phyloP scores from a whole-genome alignment of 1,140 invertebrate species.

The Leptinotarsa defecta region DNA sequence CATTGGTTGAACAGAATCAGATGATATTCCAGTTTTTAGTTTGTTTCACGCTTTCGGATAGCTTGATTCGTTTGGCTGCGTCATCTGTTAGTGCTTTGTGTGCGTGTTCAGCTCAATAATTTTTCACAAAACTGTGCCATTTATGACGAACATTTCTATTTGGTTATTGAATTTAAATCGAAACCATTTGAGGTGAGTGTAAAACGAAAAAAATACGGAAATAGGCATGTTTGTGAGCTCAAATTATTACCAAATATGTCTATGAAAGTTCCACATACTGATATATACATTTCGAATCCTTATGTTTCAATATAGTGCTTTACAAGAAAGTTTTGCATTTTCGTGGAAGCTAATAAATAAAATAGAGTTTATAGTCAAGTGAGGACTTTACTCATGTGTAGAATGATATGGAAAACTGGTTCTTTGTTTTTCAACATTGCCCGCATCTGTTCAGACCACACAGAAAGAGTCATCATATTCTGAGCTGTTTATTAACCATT shows the following conservation, averaged over 20 bases:
- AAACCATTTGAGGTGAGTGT: constrained; percentile 31
- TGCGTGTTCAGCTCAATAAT: constrained; percentile 30
- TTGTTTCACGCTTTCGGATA: constrained; percentile 31
- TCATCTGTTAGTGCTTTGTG: constrained; percentile 32
- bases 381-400: neutral
- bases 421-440: neutral
- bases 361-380: neutral
- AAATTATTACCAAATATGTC: constrained; percentile 35
- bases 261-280: neutral
- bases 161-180: constrained; percentile 17
- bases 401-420: neutral
- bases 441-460: neutral
- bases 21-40: constrained; percentile 36
- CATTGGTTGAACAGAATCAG: constrained; percentile 16
- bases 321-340: no score
- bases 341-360: no score
- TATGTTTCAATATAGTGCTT: neutral
- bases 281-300: neutral
- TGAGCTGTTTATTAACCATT: no score
- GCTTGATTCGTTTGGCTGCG: constrained; percentile 21
- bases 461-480: neutral
- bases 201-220: neutral
- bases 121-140: constrained; percentile 26
- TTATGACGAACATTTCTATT: constrained; percentile 28
- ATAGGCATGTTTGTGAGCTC: neutral